Evolutionary conservation across 1,140 invertebrate genomes (phyloP), one percentile per base, ranked within the genome.

Genomic region (Octopus bimaculoides): DNA sequence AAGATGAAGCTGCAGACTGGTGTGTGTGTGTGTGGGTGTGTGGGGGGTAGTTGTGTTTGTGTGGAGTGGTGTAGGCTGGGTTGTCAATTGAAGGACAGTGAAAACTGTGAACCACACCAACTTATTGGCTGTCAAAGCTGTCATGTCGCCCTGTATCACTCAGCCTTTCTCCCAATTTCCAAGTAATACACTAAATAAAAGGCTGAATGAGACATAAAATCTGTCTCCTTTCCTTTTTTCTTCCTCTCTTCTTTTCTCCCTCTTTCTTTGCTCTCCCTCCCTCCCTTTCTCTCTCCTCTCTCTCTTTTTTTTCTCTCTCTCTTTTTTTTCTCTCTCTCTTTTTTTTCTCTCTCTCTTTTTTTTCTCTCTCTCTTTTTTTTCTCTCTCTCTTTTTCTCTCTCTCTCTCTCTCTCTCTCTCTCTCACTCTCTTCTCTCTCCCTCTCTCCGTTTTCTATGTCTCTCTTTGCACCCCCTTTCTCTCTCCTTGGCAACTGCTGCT

Each of bases 231-330:
- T 56, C 4, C 78, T 79, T 9, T 56, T 81, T 17, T 74, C 52
- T 81, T n/a, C 56, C 61, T 74, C 61, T 81, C 61, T 78, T 53
- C 78, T 53, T 81, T 14, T 79, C 53, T 56, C 53, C 74, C 17
- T 75, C 77, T 79, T 54, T 79, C 69, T 81, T 69, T 81, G 5
- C 52, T 78, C 77, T 78, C 41, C 78, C 80, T 78, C 77, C 54
- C 77, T 81, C 61, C 26, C 77, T 78, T 53, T 81, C 80, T 78
- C 52, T 20, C 52, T 78, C 52, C 54, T 14, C 61, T 78, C 52
- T 52, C 52, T 69, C 52, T 73, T 52, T 78, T 4, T 81, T 61
- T 78, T 17, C 61, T 77, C 79, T 54, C 75, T 71, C 75, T 73
- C 41, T 69, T 2, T 20, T 12, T 71, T 77, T 5, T 77, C 71